Base-by-base conservation (phyloP, 2,113 vertebrate genomes). In the Anarhynchus alexandrinus region DNA sequence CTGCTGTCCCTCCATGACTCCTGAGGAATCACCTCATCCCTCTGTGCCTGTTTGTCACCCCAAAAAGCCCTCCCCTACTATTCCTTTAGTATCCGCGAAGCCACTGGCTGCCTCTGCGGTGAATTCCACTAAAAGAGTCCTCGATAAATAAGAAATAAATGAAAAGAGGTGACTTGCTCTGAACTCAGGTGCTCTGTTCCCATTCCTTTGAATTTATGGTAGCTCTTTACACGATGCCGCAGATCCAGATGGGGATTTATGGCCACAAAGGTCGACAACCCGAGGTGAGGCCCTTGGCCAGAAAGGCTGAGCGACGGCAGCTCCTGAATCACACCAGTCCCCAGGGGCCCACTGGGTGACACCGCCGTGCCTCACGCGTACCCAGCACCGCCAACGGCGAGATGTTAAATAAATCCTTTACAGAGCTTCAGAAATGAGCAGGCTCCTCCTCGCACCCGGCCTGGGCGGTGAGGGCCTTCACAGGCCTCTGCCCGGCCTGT, bases 311-410 rank as follows among this genome's bases (percentile, higher is more conserved):
- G 49, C 5, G 12, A 49, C 23, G 49, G 51, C 51, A 54, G 29
- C 25, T 79, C 78, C n/a, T 27, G 55, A 76, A 82, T 22, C 25
- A 14, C 2, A 1, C 12, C 15, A 40, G 21, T 51, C 23, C 62
- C 45, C 6, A 19, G 36, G n/a, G 11, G 47, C 57, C 43, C 0
- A 0, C 11, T 36, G 22, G 59, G 66, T 14, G 11, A 61, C 18
- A 13, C 27, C 6, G 1, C 30, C 25, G 19, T 21, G 15, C 25
- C 34, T 58, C n/a, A 3, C 36, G 3, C 0, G 0, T 27, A 72
- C 27, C 22, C 87, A 72, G 29, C 36, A 12, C 27, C 4, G 2
- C 23, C 42, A 13, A 79, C 0, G 11, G 36, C 2, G 5, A 40
- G 29, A 21, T 42, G 64, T 32, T 64, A 54, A 67, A 64, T 51